phyloP scores from a whole-genome alignment of 2,113 vertebrate species.

The Nanorana parkeri region DNA sequence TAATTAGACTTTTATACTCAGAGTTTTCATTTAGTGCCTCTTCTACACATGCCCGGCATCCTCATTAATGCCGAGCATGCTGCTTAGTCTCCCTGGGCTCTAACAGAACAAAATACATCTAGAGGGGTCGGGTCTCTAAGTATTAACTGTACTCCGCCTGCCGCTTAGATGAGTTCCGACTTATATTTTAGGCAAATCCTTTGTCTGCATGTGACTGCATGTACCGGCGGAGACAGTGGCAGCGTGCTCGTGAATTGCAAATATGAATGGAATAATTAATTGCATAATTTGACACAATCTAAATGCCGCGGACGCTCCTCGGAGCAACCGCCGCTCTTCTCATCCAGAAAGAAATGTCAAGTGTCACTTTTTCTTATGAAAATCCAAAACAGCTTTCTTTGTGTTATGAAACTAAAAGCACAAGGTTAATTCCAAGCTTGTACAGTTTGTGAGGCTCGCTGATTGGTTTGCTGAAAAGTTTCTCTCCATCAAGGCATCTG shows the following conservation, averaged over 20 bases:
- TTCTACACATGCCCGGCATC: conserved; percentile 43
- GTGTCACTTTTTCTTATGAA: background rate
- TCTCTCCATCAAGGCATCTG: too few species aligned
- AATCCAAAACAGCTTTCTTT: conserved; percentile 10
- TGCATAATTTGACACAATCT: conserved; percentile 34
- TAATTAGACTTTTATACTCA: too few species aligned
- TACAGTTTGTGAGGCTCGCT: too few species aligned
- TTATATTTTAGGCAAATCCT: background rate
- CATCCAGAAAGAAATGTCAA: conserved; percentile 35
- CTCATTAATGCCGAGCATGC: conserved; percentile 69
- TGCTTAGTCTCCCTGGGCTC: conserved; percentile 55
- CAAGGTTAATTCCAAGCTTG: background rate
- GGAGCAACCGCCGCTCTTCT: background rate
- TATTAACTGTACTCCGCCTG: conserved; percentile 54
- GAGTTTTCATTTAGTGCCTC: background rate
- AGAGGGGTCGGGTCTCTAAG: conserved; percentile 41
- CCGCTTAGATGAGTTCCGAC: conserved; percentile 34
- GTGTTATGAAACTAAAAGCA: background rate
- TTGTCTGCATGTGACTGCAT: conserved; percentile 1
- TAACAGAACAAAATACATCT: conserved; percentile 38
- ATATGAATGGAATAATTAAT: conserved; percentile 38
- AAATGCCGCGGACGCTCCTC: conserved; percentile 17
- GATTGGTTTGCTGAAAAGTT: too few species aligned
- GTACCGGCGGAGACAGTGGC: background rate
- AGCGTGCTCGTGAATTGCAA: background rate